Evolutionary conservation across 2,113 vertebrate species (phyloP).

Genomic region (Mesitornis unicolor): DNA sequence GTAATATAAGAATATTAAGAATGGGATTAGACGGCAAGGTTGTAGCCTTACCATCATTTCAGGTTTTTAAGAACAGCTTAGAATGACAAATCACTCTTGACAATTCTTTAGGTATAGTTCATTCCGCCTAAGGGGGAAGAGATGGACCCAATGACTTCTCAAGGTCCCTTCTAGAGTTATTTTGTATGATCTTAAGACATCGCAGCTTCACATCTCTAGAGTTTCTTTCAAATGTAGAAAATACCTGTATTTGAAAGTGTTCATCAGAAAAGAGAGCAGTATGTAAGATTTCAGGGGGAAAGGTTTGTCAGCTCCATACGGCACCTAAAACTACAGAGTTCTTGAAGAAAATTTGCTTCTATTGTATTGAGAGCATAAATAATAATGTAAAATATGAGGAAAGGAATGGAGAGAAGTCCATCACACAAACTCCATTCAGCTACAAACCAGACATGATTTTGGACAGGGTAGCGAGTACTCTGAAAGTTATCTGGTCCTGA

Average conservation of each 20-base stretch:
- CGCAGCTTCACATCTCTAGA: not conserved
- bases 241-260: not conserved
- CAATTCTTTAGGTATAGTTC: conserved; percentile 10
- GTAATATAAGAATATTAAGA: not conserved
- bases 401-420: not conserved
- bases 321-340: not conserved
- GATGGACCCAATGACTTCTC: not conserved
- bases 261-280: not conserved
- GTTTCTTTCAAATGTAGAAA: not conserved
- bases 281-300: not conserved
- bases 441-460: not conserved
- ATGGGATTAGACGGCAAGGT: not conserved
- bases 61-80: not conserved
- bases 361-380: not conserved
- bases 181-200: not conserved
- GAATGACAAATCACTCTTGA: conserved; percentile 34
- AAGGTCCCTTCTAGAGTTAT: not conserved
- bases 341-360: not conserved
- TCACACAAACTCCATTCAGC: not conserved
- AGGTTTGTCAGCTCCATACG: not conserved
- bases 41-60: not conserved
- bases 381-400: not conserved
- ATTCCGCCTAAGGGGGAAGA: not conserved
- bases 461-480: not conserved
- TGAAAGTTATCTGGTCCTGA: not conserved